A percentile compares a stretch with the other conserved stretches of the same genome.
These are phyloP conservation scores for Trissolcus japonicus DNA, from an alignment of 2,888 invertebrate genomes.

Conservation along the genomic window DNA sequence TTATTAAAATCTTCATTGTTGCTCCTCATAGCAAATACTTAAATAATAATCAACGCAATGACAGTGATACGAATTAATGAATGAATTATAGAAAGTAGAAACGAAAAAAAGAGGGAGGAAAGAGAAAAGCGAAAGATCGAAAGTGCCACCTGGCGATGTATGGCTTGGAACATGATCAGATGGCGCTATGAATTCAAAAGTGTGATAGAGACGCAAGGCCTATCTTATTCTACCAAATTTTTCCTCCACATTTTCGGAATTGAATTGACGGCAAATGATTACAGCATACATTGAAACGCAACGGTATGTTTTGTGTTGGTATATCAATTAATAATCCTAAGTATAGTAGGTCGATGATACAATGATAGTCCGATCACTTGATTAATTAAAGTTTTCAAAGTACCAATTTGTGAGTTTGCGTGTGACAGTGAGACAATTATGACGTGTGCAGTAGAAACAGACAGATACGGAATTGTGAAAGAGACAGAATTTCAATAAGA, in stretches of 20 bases:
- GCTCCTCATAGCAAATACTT: constrained; percentile 67
- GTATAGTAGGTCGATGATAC: constrained; percentile 35
- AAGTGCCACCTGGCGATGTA: constrained; percentile 6
- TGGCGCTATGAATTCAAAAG: constrained; percentile 2
- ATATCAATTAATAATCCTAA: constrained; percentile 27
- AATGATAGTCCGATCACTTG: constrained; percentile 31
- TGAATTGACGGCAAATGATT: constrained; percentile 26
- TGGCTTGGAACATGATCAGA: constrained; percentile 1
- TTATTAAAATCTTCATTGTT: constrained; percentile 72
- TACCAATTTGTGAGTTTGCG: constrained; percentile 18
- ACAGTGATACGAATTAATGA: constrained; percentile 56
- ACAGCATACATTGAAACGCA: constrained; percentile 30
- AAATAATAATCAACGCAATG: constrained; percentile 69
- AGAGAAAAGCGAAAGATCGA: not conserved
- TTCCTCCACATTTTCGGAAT: constrained; percentile 18
- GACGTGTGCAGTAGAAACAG: constrained; percentile 44
- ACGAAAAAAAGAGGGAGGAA: constrained; percentile 1
- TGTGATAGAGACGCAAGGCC: constrained; percentile 16
- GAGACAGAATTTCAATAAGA: constrained; percentile 19
- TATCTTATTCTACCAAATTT: constrained; percentile 14
- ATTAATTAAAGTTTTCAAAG: constrained; percentile 31
- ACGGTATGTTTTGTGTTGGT: constrained; percentile 19
- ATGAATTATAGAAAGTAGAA: constrained; percentile 32
- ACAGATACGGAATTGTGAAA: constrained; percentile 10
- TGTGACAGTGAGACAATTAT: constrained; percentile 26